A percentile compares a stretch with the other conserved stretches of the same genome.
Conservation (phyloP, 2,797 vertebrate species). For the Cirrhinus molitorella region DNA sequence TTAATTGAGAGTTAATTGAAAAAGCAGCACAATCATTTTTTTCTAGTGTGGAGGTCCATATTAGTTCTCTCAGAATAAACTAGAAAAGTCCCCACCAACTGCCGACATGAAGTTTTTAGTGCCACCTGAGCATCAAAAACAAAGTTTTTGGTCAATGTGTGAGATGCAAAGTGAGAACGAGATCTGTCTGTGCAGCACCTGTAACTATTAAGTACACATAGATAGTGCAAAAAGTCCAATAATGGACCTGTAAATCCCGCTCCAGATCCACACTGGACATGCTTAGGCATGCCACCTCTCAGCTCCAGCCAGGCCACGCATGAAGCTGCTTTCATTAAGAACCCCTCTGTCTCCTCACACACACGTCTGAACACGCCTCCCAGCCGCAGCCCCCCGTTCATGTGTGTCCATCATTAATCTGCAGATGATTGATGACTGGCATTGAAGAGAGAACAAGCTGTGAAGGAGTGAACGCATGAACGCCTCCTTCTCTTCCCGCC, state of each 20-base stretch:
- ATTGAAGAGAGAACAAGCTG: conserved; percentile 63
- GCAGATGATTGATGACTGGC: conserved; percentile 65
- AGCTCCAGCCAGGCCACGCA: conserved; percentile 38
- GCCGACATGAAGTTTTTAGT: not conserved
- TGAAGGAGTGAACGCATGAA: conserved; percentile 60
- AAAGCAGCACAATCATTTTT: not conserved
- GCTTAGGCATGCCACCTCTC: conserved; percentile 40
- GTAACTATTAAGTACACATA: conserved; percentile 2
- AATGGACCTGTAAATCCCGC: not conserved
- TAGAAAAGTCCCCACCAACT: not conserved
- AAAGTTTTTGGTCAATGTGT: not conserved
- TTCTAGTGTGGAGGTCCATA: not conserved
- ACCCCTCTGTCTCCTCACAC: conserved; percentile 40
- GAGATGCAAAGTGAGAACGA: not conserved
- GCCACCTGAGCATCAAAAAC: not conserved
- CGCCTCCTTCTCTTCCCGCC: conserved; percentile 45
- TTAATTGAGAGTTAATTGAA: not conserved
- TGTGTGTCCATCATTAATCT: conserved; percentile 65
- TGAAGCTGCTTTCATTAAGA: conserved; percentile 49
- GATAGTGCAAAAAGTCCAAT: not conserved
- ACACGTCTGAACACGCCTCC: conserved; percentile 46
- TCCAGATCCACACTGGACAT: conserved; percentile 36
- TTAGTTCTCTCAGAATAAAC: not conserved
- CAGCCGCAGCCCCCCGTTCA: conserved; percentile 46
- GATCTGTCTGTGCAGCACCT: not conserved